A percentile compares a stretch with the other conserved stretches of the same genome.
These are phyloP conservation scores for Hyperopisus bebe DNA, from an alignment of 2,113 vertebrate species.

Conservation along the genomic window DNA sequence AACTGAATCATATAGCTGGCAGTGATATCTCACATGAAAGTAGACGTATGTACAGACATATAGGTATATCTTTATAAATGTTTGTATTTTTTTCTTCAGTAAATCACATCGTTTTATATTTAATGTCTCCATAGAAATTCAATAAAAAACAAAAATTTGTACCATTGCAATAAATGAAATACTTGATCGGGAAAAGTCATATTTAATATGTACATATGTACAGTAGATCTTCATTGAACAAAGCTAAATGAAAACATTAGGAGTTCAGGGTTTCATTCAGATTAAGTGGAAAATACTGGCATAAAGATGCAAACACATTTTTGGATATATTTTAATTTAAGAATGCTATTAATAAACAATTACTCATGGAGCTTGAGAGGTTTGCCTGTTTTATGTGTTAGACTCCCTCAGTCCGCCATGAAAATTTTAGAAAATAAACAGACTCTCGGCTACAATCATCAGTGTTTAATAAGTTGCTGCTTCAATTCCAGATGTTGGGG, in stretches of 20 bases:
- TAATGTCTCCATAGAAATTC: background rate
- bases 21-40: background rate
- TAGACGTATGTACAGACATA: background rate
- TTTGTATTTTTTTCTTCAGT: background rate
- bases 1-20: background rate
- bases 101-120: constrained; percentile 3
- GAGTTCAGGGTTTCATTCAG: background rate
- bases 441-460: background rate
- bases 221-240: background rate
- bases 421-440: background rate
- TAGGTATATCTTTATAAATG: background rate
- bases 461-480: background rate
- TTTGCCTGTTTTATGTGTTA: background rate
- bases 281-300: background rate
- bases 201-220: constrained; percentile 2
- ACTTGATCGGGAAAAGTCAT: background rate
- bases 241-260: background rate
- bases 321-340: background rate
- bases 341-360: background rate
- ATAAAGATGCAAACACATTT: background rate
- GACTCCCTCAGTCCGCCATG: background rate
- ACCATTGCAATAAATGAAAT: background rate
- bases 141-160: background rate
- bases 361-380: background rate
- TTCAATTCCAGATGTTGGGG: background rate